Evolutionary conservation across 1,140 invertebrate species (phyloP), one percentile per base, ranked within the genome.

Genomic region (Caenorhabditis tropicalis): DNA sequence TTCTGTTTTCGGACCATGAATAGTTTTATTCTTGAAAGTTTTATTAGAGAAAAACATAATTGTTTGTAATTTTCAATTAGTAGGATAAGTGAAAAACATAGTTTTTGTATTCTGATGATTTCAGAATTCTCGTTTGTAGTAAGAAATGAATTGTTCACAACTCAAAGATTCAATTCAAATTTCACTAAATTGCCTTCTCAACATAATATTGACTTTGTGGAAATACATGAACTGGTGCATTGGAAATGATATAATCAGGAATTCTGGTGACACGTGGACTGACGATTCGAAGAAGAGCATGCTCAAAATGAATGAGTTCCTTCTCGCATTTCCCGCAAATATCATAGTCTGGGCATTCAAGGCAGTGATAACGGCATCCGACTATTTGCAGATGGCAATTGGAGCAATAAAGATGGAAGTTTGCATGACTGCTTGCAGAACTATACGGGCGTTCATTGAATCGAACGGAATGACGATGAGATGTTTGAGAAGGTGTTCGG

Each of bases 331-430:
- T 89, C 9, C 92, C 90, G 91, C 96, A 98, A 43, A 98, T 92
- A 91, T 97, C 96, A 91, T 92, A 97, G 91, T 97, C 94, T 0
- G 92, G 89, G 87, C 96, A 97, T 48, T 94, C 92, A 0, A 95
- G 90, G 89, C 96, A 97, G 91, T 96, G 96, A 92, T 95, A 97
- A 24, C 96, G 94, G 86, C 94, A 94, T 5, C 96, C 96, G 48
- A 74, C 9, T 15, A 85, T 85, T 43, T 10, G 33, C 10, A 24
- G 19, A 31, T 10, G 36, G 43, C 65, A 74, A 43, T 74, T 16
- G 7, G 29, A 24, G 36, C 65, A 74, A 6, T 10, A n/a, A 24
- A 43, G 33, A n/a, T 39, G 5, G 29, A 43, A 43, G 36, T 43
- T 24, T 21, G n/a, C 65, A n/a, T 43, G 29, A n/a, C n/a, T 74